A percentile compares a stretch with the other conserved stretches of the same genome.
Evolutionary conservation across 2,113 vertebrate species (phyloP).

Genomic region (Motacilla alba): DNA sequence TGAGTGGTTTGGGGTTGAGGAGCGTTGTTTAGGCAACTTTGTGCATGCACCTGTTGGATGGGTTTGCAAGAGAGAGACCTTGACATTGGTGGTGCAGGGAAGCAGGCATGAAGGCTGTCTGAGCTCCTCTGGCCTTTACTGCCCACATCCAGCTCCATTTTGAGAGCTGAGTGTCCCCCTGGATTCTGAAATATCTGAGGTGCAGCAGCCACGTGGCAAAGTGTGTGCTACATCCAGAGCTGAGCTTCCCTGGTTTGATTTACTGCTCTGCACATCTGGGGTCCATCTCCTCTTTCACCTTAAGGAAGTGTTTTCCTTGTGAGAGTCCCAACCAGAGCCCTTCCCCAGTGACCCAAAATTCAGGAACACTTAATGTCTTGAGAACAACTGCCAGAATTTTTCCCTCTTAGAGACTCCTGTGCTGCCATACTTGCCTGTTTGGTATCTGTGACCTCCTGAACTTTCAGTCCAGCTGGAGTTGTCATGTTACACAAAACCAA

Average conservation of each 20-base stretch:
- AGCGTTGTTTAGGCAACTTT: not conserved
- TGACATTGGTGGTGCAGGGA: not conserved
- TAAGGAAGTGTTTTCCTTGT: not conserved
- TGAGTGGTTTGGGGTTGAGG: not conserved
- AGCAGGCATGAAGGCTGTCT: not conserved
- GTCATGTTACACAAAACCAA: slow-evolving; percentile 1
- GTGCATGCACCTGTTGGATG: not conserved
- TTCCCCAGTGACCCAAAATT: not conserved
- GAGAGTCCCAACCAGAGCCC: not conserved
- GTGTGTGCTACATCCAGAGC: not conserved
- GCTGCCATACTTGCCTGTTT: not conserved
- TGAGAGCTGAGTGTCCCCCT: not conserved
- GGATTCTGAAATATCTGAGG: not conserved
- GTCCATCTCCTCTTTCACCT: not conserved
- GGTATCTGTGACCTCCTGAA: not conserved
- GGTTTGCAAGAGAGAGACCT: not conserved
- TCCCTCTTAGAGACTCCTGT: not conserved
- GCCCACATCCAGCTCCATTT: not conserved
- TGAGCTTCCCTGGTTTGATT: not conserved
- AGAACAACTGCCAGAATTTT: not conserved
- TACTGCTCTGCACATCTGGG: not conserved
- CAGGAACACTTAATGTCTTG: not conserved
- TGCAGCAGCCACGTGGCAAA: accelerated
- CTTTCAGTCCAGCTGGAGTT: slow-evolving; percentile 9
- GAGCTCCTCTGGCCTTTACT: not conserved